Percentiles rank a stretch among this genome's conserved stretches.
phyloP scores from a whole-genome alignment of 2,113 vertebrate species.

The Aegypius monachus region DNA sequence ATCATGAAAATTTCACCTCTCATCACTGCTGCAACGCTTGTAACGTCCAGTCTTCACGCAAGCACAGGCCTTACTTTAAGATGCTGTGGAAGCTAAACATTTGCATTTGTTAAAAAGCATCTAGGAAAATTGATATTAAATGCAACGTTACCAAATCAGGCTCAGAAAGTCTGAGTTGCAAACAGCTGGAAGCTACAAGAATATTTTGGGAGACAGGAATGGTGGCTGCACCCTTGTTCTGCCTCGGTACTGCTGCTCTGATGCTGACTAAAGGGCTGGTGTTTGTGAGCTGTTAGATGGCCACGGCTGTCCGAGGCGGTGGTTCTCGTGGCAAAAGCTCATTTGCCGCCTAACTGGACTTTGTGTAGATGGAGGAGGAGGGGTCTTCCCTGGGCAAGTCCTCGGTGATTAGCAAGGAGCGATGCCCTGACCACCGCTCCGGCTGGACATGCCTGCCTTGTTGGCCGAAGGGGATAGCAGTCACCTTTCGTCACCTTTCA shows the following conservation, averaged over 20 bases:
- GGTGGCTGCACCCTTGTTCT: not conserved
- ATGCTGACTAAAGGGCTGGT: not conserved
- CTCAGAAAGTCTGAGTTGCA: not conserved
- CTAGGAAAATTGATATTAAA: not conserved
- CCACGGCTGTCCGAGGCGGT: rapidly evolving
- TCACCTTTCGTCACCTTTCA: not conserved
- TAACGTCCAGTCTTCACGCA: not conserved
- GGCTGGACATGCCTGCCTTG: not conserved
- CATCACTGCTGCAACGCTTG: rapidly evolving
- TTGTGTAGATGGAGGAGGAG: rapidly evolving
- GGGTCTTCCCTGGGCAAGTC: not conserved
- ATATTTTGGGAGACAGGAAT: not conserved
- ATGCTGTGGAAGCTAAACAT: not conserved
- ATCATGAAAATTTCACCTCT: not conserved
- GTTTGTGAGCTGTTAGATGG: not conserved
- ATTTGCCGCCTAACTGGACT: not conserved
- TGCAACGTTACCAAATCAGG: not conserved
- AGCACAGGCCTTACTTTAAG: not conserved
- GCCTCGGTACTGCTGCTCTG: not conserved
- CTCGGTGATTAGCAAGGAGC: not conserved
- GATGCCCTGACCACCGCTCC: rapidly evolving
- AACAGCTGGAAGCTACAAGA: not conserved
- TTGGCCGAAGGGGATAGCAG: rapidly evolving
- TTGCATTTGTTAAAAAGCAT: not conserved
- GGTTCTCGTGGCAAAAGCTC: rapidly evolving